These are phyloP conservation scores for Chymomyza amoena DNA, from an alignment of 2,888 invertebrate genomes.

Conservation along the genomic window DNA sequence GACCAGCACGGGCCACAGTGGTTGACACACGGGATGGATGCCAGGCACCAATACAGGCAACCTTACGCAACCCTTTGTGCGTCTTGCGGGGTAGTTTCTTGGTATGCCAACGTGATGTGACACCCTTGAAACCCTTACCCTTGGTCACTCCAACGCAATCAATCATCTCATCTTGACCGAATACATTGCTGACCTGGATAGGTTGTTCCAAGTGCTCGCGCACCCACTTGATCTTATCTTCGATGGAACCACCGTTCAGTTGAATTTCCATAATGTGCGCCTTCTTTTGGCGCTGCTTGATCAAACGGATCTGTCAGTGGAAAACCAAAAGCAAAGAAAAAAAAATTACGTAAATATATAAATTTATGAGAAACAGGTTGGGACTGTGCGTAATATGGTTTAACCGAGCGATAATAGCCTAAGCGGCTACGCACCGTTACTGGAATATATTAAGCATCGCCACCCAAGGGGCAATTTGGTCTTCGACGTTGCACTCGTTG, in stretches of 20 bases:
- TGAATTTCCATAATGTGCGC: slow-evolving; percentile 99
- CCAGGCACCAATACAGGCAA: slow-evolving; percentile 99
- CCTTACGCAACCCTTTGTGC: slow-evolving; percentile 99
- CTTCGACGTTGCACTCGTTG: slow-evolving; percentile 78
- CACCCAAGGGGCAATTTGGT: slow-evolving; percentile 78
- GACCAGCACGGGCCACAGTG: slow-evolving; percentile 96
- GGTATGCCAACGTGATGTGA: slow-evolving; percentile 99
- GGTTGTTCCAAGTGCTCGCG: slow-evolving; percentile 97
- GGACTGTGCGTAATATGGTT: slow-evolving; percentile 79
- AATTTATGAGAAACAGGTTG: background rate
- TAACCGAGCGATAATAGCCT: slow-evolving; percentile 77
- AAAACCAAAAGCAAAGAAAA: slow-evolving; percentile 13
- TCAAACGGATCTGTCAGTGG: slow-evolving; percentile 90
- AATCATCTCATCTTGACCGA: slow-evolving; percentile 98
- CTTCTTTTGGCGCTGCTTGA: slow-evolving; percentile 99
- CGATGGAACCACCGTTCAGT: slow-evolving; percentile 96
- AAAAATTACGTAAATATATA: background rate
- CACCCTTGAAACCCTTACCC: slow-evolving; percentile 99
- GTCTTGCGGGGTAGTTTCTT: slow-evolving; percentile 99
- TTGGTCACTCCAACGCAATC: slow-evolving; percentile 99
- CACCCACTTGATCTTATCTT: slow-evolving; percentile 98
- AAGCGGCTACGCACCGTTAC: slow-evolving; percentile 77
- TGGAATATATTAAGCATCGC: slow-evolving; percentile 79
- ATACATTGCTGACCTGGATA: slow-evolving; percentile 93
- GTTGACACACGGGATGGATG: slow-evolving; percentile 99